These are phyloP conservation scores for Hyaena hyaena DNA, from an alignment of 2,113 vertebrate genomes.

Conservation along the genomic window DNA sequence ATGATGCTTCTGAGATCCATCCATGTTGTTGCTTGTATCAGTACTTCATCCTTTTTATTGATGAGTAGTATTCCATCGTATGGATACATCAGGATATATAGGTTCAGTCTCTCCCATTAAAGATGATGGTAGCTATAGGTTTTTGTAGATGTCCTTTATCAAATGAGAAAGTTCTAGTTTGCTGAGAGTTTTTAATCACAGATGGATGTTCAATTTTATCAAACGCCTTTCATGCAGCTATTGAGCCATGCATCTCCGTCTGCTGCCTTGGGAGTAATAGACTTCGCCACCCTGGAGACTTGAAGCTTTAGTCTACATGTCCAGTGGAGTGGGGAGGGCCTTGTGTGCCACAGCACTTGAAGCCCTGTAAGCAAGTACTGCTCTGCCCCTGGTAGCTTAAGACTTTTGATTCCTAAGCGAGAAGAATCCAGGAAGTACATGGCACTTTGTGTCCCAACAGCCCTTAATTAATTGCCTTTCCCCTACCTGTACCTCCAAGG, in stretches of 20 bases:
- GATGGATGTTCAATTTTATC: neutral
- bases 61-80: neutral
- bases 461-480: neutral
- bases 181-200: neutral
- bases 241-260: neutral
- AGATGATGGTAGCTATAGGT: neutral
- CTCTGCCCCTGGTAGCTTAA: neutral
- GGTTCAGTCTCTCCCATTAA: neutral
- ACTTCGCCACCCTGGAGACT: neutral
- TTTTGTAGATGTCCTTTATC: neutral
- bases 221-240: neutral
- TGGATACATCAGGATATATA: neutral
- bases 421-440: neutral
- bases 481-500: neutral
- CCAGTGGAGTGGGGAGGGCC: neutral
- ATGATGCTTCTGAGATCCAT: neutral
- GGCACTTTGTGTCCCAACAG: neutral
- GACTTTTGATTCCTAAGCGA: neutral
- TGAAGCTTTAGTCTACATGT: neutral
- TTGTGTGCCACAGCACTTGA: neutral
- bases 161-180: neutral
- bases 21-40: no score
- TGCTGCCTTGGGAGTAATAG: neutral
- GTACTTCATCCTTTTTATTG: neutral
- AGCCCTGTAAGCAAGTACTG: neutral